These are phyloP conservation scores for Embidobia sp. DNA, from an alignment of 2,888 invertebrate species.

Conservation along the genomic window DNA sequence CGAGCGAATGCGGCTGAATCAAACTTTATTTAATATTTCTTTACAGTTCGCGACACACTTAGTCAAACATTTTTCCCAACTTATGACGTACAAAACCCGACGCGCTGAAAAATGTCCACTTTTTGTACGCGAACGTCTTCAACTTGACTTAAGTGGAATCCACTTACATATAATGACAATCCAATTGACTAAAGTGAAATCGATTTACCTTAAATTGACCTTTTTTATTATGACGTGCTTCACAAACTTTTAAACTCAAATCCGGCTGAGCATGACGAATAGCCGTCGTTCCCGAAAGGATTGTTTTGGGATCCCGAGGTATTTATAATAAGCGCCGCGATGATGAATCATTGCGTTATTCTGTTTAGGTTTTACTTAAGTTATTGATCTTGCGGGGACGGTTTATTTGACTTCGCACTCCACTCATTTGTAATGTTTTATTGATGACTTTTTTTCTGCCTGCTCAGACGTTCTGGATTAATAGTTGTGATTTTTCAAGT, in stretches of 20 bases:
- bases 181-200: constrained; percentile 64
- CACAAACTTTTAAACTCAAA: constrained; percentile 51
- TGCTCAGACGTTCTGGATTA: no score
- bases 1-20: no score
- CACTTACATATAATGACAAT: constrained; percentile 61
- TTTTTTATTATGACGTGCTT: constrained; percentile 56
- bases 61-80: constrained; percentile 58
- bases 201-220: constrained; percentile 62
- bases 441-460: no score
- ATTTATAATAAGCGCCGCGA: constrained; percentile 41
- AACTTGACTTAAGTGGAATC: constrained; percentile 62
- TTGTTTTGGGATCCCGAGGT: constrained; percentile 39
- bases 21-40: constrained; percentile 58
- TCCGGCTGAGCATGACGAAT: constrained; percentile 54
- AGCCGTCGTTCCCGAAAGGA: constrained; percentile 36
- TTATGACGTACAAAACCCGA: constrained; percentile 49
- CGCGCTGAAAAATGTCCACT: constrained; percentile 53
- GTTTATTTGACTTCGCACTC: constrained; percentile 8
- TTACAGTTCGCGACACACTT: constrained; percentile 46
- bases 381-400: constrained; percentile 14
- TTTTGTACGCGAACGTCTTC: constrained; percentile 61
- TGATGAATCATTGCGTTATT: constrained; percentile 38
- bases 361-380: constrained; percentile 22
- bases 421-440: neutral
- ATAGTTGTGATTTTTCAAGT: no score